A percentile compares a stretch with the other conserved stretches of the same genome.
Conservation (phyloP, 2,888 invertebrate genomes). For the Spisula solida region DNA sequence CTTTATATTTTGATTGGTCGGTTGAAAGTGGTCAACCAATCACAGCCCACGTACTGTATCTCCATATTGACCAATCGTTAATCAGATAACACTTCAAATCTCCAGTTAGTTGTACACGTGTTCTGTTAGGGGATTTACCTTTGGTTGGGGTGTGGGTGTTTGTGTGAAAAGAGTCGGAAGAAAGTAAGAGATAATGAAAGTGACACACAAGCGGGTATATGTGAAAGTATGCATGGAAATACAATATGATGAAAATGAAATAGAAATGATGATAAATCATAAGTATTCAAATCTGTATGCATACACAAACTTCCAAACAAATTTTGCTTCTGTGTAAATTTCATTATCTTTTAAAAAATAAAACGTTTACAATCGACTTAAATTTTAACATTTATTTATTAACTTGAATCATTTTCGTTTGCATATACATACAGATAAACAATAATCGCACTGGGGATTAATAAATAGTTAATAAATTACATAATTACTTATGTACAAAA, state of each 20-base stretch:
- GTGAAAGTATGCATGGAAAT: slow-evolving; percentile 57
- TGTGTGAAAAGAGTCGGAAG: background rate
- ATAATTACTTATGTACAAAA: background rate
- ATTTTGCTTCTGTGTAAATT: slow-evolving; percentile 14
- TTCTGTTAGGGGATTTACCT: too few relatives aligned
- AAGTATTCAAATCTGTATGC: slow-evolving; percentile 62
- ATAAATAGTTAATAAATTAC: slow-evolving; percentile 29
- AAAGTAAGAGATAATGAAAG: slow-evolving; percentile 38
- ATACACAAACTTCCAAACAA: slow-evolving; percentile 61
- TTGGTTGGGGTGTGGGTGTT: background rate
- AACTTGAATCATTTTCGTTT: slow-evolving; percentile 31
- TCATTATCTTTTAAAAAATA: slow-evolving; percentile 15
- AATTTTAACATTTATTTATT: slow-evolving; percentile 37
- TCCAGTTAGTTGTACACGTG: background rate
- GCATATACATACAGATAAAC: slow-evolving; percentile 65
- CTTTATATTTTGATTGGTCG: too few relatives aligned
- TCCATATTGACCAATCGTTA: background rate
- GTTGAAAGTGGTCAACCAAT: background rate
- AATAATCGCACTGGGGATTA: background rate
- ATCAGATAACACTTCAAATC: background rate
- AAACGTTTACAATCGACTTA: background rate
- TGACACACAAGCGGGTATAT: slow-evolving; percentile 24
- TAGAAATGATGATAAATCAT: slow-evolving; percentile 25
- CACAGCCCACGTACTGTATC: background rate
- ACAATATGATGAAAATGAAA: background rate